Percentiles rank a stretch among this genome's conserved stretches.
Evolutionary conservation across 2,888 invertebrate genomes (phyloP).

Genomic region (Homarus gammarus): DNA sequence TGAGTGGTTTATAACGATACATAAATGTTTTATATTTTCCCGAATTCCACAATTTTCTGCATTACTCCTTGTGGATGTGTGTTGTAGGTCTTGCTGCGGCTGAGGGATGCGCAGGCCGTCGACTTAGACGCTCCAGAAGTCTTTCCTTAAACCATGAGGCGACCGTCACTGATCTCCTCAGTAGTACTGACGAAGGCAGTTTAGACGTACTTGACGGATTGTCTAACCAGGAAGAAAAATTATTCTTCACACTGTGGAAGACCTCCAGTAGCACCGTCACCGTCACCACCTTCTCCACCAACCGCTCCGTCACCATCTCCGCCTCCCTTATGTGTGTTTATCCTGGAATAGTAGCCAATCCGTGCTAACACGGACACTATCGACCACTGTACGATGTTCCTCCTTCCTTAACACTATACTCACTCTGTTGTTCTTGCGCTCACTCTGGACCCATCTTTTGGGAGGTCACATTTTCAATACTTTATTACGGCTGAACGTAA

Average conservation of each 20-base stretch:
- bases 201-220: not conserved
- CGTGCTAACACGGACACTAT: not conserved
- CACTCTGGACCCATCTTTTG: not conserved
- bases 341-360: conserved; percentile 30
- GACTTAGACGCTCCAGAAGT: conserved; percentile 16
- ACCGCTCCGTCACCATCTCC: conserved; percentile 69
- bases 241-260: conserved; percentile 60
- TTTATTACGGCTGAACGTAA: no score
- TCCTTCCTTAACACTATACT: not conserved
- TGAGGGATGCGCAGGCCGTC: conserved; percentile 30
- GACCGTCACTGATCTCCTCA: not conserved
- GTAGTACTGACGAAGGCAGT: no score
- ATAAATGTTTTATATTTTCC: no score
- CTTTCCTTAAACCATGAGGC: not conserved
- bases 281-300: conserved; percentile 66
- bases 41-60: no score
- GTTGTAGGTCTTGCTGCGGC: no score
- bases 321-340: conserved; percentile 56
- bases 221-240: conserved; percentile 22
- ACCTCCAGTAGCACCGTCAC: conserved; percentile 65
- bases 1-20: no score
- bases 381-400: not conserved
- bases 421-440: not conserved
- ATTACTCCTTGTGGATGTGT: no score
- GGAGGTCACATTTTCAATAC: no score